Evolutionary conservation across 2,888 invertebrate species (phyloP), one percentile per base, ranked within the genome.

Genomic region (Stenodema calcarata): DNA sequence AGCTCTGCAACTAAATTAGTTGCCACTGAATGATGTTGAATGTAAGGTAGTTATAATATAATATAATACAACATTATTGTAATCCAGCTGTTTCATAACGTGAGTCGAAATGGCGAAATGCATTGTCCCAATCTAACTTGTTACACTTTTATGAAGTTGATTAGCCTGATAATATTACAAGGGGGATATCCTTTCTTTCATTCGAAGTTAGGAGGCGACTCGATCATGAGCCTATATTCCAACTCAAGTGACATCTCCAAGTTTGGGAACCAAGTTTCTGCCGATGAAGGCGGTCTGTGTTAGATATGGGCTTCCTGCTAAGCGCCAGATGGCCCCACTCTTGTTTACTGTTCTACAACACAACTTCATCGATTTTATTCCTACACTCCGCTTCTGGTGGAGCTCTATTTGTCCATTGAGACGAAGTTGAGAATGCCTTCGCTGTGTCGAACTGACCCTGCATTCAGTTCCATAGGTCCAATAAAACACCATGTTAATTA

Each of bases 271-370:
- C 16, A 35, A 75, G 73, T 75, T 75, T 30, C 73, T 35, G 35
- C 35, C 73, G 35, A 35, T 11, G 18, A 18, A 75, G 73, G n/a
- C n/a, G 14, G 62, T 23, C 62, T 75, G 30, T n/a, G 35, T 30
- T 75, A 11, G 73, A 75, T 75, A 75, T 18, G 73, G 73, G 41
- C 35, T 12, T 18, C 35, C 35, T 16, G 41, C 30, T 41, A 41
- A 75, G 41, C 16, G 73, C 73, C 73, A 75, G 73, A 75, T 75
- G 73, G 35, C 35, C 30, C 73, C 73, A 18, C 73, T 75, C n/a
- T 75, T 75, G 41, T 23, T 62, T 62, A 62, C 62, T 62, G 62
- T 62, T 62, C 62, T 62, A 62, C 62, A 23, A 7, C 23, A 23
- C 62, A 62, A 62, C 62, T 27, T 62, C 62, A 62, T 62, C 23